Base-by-base conservation (phyloP, 2,888 invertebrate species). In the Lampropteryx suffumata region DNA sequence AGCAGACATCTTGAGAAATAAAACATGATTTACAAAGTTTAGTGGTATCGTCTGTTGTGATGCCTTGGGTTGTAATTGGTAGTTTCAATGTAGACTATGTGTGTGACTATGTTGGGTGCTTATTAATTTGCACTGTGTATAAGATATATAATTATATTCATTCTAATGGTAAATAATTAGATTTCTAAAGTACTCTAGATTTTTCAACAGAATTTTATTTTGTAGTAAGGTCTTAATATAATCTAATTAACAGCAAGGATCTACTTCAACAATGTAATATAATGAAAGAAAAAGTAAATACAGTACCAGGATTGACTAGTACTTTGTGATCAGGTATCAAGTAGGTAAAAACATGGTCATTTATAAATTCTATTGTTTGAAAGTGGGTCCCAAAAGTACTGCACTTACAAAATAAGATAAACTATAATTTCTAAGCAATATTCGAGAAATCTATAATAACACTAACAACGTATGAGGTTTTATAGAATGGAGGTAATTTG, bases 291-390 rank as follows among this genome's bases (percentile, higher is more conserved):
- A 55, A 60, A 62, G 59, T 67, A 65, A 69, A 66, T 64, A 69
- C 66, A 67, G 69, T 69, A 72, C 64, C 61, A 59, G 63, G 65
- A 62, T 73, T 76, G 76, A 79, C 81, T 81, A 79, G 75, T 66
- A 68, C 58, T 68, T 44, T 45, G 56, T 62, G 62, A 65, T 66
- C 45, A 46, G 46, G 45, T 36, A 57, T 50, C 33, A 42, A 34
- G 43, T 50, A 48, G 34, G 43, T 46, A 50, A 59, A 55, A 49
- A 51, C 27, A 21, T 41, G 41, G 41, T 50, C 35, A 41, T 50
- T 37, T 54, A 50, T 52, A 37, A 51, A 47, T 62, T 45, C 14
- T 35, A 57, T 50, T 39, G 17, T 44, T 42, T 36, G 33, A 39
- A 40, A 30, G 40, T 40, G 61, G 67, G 64, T 69, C 69, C 64